Evolutionary conservation across 2,113 vertebrate genomes (phyloP).

Genomic region (Indri indri): DNA sequence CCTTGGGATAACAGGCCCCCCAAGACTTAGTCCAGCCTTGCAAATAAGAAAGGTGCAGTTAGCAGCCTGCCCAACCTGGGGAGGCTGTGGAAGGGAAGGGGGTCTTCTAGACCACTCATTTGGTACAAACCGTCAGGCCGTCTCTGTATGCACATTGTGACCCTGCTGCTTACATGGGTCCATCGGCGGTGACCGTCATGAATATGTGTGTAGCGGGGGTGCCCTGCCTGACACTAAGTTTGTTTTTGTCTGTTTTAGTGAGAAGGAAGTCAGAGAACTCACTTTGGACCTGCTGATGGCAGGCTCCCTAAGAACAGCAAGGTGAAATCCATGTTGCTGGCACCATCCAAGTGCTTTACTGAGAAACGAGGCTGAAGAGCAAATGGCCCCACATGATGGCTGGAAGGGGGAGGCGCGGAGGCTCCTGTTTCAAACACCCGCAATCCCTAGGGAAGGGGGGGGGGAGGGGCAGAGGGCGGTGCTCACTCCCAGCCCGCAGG

Average conservation of each 20-base stretch:
- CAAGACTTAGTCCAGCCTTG: not conserved
- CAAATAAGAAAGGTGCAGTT: not conserved
- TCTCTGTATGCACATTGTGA: not conserved
- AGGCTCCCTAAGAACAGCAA: not conserved
- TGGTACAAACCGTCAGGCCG: not conserved
- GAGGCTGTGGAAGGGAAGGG: not conserved
- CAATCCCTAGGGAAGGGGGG: not conserved
- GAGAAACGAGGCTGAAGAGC: not conserved
- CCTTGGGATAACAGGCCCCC: not conserved
- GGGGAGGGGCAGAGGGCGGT: not conserved
- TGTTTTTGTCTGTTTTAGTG: not conserved
- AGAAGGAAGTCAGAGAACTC: not conserved
- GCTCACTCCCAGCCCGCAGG: not conserved
- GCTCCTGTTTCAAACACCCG: not conserved
- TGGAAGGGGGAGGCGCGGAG: not conserved
- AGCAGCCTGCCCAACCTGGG: not conserved
- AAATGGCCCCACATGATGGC: no score
- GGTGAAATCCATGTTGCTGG: fast-evolving
- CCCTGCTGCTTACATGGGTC: not conserved
- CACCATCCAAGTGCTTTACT: no score
- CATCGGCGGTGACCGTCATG: not conserved
- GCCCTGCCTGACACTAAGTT: not conserved
- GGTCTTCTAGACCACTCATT: not conserved
- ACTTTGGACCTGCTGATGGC: fast-evolving
- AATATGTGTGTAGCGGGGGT: not conserved